Base-by-base conservation (phyloP, 2,797 vertebrate species). In the Pygocentrus nattereri region DNA sequence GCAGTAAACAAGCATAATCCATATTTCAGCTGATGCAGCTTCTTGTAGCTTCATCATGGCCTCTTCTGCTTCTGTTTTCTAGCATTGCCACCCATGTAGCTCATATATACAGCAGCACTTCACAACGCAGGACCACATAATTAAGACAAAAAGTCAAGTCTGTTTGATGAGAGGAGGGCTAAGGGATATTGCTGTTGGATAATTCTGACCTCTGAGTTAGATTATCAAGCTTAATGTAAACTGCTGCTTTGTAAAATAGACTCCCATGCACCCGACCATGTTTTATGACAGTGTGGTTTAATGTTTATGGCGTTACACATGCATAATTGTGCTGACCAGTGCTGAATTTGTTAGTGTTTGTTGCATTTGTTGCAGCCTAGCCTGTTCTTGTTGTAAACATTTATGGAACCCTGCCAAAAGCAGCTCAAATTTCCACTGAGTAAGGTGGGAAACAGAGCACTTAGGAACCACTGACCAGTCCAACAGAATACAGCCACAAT, bases 11-110 rank as follows among this genome's bases (percentile, higher is more conserved):
- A 59, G 76, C 54, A 38, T 67, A 38, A 61, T 50, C 54, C 74
- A 68, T 61, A 58, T 59, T 78, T 78, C 70, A 78, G 75, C 21
- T 82, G 71, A 59, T 25, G 58, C 58, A 59, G 58, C 58, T 59
- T 59, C 58, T 59, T 59, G 58, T 27, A 27, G 58, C 58, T 27
- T 59, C 23, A 59, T 59, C 58, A 25, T 13, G 59, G 58, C 56
- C 77, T 50, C 27, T 18, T n/a, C 12, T 64, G 70, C 19, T 64
- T 61, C 76, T 85, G 61, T 74, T 25, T 59, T 59, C 23, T 12
- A 25, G 11, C 58, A 59, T 13, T 27, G n/a, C 7, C 23, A 21
- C 19, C 5, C 50, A 2, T 59, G 3, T 11, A 25, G n/a, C 59
- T 13, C 58, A 15, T 25, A 3, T 27, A 27, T 10, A 59, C 58